These are phyloP conservation scores for Calameuta pallipes DNA, from an alignment of 2,888 invertebrate genomes.

Conservation along the genomic window DNA sequence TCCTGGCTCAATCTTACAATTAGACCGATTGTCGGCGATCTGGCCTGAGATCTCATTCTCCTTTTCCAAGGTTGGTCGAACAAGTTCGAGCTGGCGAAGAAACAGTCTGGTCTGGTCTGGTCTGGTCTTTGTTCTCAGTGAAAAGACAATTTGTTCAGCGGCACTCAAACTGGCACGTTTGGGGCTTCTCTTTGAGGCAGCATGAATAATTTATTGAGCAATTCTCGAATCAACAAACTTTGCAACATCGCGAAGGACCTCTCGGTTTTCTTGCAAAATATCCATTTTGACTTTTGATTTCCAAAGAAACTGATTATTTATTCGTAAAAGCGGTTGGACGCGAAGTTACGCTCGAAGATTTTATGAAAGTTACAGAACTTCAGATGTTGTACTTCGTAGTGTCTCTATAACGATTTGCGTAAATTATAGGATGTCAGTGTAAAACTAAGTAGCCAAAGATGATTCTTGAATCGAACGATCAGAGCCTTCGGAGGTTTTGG, in stretches of 20 bases:
- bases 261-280: not conserved
- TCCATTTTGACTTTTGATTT: not conserved
- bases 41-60: not conserved
- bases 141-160: not conserved
- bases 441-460: too few relatives aligned
- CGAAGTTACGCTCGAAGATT: too few relatives aligned
- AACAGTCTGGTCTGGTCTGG: not conserved
- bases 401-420: too few relatives aligned
- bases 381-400: too few relatives aligned
- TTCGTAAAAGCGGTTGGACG: not conserved
- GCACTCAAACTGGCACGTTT: not conserved
- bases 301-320: not conserved
- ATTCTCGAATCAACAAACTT: not conserved
- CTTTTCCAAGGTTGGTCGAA: not conserved
- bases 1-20: not conserved
- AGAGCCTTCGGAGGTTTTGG: too few relatives aligned
- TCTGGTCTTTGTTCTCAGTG: not conserved
- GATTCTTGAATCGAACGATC: too few relatives aligned
- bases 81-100: not conserved
- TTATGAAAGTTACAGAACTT: too few relatives aligned
- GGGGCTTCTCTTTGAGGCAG: not conserved
- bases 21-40: not conserved
- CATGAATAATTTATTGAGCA: not conserved
- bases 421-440: too few relatives aligned
- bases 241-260: not conserved